A percentile compares a stretch with the other conserved stretches of the same genome.
Conservation (phyloP, 2,888 invertebrate genomes). For the Cantharis rufa region DNA sequence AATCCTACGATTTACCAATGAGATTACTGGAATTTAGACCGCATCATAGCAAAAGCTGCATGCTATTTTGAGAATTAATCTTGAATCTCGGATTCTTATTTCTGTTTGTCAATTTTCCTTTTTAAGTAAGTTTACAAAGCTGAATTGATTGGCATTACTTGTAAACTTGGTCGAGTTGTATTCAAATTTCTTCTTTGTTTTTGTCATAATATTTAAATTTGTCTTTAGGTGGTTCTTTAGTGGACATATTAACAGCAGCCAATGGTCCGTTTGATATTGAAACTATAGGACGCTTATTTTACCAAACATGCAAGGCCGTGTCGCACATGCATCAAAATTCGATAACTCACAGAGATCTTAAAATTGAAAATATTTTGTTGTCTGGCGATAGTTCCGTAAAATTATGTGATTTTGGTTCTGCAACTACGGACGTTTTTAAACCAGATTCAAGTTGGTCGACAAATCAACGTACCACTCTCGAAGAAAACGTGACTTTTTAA, state of each 20-base stretch:
- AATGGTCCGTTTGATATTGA: constrained; percentile 67
- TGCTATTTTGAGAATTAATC: too few species aligned
- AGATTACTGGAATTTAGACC: too few species aligned
- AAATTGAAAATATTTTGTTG: constrained; percentile 93
- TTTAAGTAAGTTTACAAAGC: neutral
- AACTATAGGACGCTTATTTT: constrained; percentile 82
- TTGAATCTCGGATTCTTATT: too few species aligned
- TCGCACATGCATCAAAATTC: constrained; percentile 91
- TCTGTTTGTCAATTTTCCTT: too few species aligned
- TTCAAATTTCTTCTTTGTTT: neutral
- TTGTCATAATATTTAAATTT: neutral
- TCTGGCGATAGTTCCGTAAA: constrained; percentile 85
- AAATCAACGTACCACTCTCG: constrained; percentile 85
- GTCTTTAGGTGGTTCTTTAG: constrained; percentile 64
- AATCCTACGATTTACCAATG: too few species aligned
- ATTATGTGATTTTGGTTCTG: constrained; percentile 97
- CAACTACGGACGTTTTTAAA: constrained; percentile 78
- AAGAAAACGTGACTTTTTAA: constrained; percentile 79
- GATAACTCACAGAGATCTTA: constrained; percentile 93
- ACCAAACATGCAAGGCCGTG: constrained; percentile 88
- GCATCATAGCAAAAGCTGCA: too few species aligned
- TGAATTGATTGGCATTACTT: neutral
- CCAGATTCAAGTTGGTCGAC: constrained; percentile 93
- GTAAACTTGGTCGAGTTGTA: neutral
- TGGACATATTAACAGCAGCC: constrained; percentile 66